These are phyloP conservation scores for Brassicogethes aeneus DNA, from an alignment of 2,888 invertebrate species.

Conservation along the genomic window DNA sequence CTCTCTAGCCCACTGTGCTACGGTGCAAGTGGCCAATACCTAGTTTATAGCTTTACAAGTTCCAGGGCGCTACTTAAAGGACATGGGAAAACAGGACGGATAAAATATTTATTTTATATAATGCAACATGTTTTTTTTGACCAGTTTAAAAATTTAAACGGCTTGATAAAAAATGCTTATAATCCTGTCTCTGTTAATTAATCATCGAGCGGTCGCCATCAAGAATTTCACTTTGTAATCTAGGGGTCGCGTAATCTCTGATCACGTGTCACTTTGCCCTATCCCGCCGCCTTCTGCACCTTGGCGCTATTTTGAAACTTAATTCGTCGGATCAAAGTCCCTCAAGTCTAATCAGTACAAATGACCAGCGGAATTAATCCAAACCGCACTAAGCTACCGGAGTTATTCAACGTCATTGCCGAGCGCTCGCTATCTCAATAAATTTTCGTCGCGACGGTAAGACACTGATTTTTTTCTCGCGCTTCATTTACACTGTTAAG, in stretches of 20 bases:
- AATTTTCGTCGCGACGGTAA: background rate
- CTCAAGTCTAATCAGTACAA: conserved; percentile 13
- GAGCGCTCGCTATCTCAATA: background rate
- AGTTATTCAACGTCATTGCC: conserved; percentile 7
- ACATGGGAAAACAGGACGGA: no score
- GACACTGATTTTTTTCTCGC: background rate
- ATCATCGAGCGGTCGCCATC: background rate
- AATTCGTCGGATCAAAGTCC: conserved; percentile 9
- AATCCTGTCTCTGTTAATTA: no score
- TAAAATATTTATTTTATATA: no score
- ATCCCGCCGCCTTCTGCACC: conserved; percentile 7
- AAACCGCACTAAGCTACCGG: conserved; percentile 10
- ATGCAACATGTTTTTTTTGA: no score
- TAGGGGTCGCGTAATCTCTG: conserved; percentile 9
- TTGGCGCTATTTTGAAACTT: conserved; percentile 13
- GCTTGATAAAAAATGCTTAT: no score
- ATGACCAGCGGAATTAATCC: conserved; percentile 15
- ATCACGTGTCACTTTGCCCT: conserved; percentile 10
- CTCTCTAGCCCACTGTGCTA: no score
- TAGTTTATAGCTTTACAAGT: no score
- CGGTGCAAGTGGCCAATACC: no score
- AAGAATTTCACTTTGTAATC: background rate
- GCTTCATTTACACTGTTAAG: background rate
- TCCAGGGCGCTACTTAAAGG: no score
- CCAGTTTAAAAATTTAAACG: no score